phyloP scores from a whole-genome alignment of 1,140 invertebrate genomes.

The Pararge aegeria region DNA sequence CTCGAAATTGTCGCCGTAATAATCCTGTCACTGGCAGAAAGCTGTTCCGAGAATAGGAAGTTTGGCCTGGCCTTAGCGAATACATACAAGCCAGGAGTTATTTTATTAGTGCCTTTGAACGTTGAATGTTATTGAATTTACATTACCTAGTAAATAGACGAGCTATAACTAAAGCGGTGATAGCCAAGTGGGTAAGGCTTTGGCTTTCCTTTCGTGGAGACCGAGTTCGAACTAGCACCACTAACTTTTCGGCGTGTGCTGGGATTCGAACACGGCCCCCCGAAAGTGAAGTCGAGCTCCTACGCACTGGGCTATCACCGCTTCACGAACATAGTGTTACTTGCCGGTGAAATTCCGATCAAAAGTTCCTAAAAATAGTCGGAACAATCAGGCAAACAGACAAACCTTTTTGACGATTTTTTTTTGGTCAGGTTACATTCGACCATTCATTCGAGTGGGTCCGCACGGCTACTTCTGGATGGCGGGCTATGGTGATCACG shows the following conservation, averaged over 20 bases:
- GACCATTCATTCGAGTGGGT: constrained; percentile 40
- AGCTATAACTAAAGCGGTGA: too few relatives aligned
- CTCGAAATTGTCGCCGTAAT: constrained; percentile 20
- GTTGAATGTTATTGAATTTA: not conserved
- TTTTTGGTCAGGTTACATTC: constrained; percentile 27
- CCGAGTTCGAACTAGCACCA: too few relatives aligned
- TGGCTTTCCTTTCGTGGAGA: too few relatives aligned
- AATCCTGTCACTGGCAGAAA: constrained; percentile 15
- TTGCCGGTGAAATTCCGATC: too few relatives aligned
- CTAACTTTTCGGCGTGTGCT: too few relatives aligned
- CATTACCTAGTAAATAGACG: not conserved
- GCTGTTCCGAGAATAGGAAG: constrained; percentile 9
- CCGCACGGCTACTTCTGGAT: constrained; percentile 40
- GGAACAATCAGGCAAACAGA: too few relatives aligned
- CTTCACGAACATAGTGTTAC: too few relatives aligned
- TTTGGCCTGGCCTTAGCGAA: not conserved
- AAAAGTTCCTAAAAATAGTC: too few relatives aligned
- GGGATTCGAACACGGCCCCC: too few relatives aligned
- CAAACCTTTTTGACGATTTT: not conserved
- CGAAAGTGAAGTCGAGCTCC: too few relatives aligned
- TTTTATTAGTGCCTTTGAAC: not conserved
- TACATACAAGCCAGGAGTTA: not conserved
- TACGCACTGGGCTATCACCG: too few relatives aligned
- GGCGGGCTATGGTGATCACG: constrained; percentile 79
- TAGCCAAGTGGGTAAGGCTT: too few relatives aligned